phyloP scores from a whole-genome alignment of 1,140 invertebrate species.

The Musca vetustissima region DNA sequence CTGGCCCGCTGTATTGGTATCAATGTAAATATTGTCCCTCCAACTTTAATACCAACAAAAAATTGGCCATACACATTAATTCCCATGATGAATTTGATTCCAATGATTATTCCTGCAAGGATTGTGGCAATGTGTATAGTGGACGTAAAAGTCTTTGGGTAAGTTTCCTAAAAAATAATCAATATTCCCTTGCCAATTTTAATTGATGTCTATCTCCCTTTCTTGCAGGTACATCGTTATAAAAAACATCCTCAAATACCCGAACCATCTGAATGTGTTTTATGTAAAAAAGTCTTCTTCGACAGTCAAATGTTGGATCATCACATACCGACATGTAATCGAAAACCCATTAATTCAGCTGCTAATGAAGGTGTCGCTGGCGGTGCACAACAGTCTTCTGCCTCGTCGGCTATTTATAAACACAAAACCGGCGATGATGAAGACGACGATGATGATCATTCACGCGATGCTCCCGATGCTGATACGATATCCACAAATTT shows the following conservation, averaged over 20 bases:
- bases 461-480: slow-evolving; percentile 28
- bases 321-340: slow-evolving; percentile 52
- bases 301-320: slow-evolving; percentile 52
- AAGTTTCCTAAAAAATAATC: slow-evolving; percentile 21
- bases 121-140: slow-evolving; percentile 54
- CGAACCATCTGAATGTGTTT: slow-evolving; percentile 47
- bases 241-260: slow-evolving; percentile 55
- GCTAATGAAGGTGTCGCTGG: slow-evolving; percentile 20
- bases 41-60: slow-evolving; percentile 54
- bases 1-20: slow-evolving; percentile 48
- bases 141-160: slow-evolving; percentile 55
- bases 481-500: slow-evolving; percentile 21
- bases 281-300: slow-evolving; percentile 53
- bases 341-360: slow-evolving; percentile 47
- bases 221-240: slow-evolving; percentile 49
- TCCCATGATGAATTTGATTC: slow-evolving; percentile 54
- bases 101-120: slow-evolving; percentile 55
- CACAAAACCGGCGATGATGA: slow-evolving; percentile 53
- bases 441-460: slow-evolving; percentile 40
- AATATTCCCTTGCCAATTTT: no score
- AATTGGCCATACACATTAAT: slow-evolving; percentile 54
- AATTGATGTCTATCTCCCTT: neutral
- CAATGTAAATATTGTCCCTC: slow-evolving; percentile 55
- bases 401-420: slow-evolving; percentile 35
- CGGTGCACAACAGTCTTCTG: neutral